Conservation (phyloP, 2,888 invertebrate genomes). For the Chymomyza procnemis region DNA sequence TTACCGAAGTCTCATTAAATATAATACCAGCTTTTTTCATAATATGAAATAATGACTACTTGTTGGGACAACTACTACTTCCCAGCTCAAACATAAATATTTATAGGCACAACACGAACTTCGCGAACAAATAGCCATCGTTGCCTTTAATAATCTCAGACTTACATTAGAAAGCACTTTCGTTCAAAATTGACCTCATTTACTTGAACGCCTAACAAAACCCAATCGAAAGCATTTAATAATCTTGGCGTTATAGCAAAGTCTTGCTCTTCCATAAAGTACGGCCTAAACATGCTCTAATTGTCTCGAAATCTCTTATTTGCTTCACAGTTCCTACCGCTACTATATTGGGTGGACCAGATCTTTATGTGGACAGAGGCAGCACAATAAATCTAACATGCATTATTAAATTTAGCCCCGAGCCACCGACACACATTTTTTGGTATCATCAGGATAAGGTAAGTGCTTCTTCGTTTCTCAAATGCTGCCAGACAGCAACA, state of each 20-base stretch:
- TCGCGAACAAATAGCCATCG: too few relatives aligned
- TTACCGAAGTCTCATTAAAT: too few relatives aligned
- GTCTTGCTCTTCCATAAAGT: neutral
- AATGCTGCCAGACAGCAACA: slow-evolving; percentile 22
- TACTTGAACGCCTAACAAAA: neutral
- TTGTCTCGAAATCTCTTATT: slow-evolving; percentile 12
- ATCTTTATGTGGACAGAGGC: slow-evolving; percentile 88
- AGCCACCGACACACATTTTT: slow-evolving; percentile 95
- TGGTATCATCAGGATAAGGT: slow-evolving; percentile 97
- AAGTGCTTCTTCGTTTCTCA: slow-evolving; percentile 77
- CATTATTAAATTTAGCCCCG: slow-evolving; percentile 87
- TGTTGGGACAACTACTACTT: too few relatives aligned
- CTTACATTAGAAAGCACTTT: neutral
- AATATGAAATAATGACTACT: too few relatives aligned
- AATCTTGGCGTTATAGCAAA: neutral
- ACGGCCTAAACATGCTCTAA: neutral
- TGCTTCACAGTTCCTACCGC: slow-evolving; percentile 85
- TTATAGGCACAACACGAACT: too few relatives aligned
- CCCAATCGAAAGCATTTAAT: neutral
- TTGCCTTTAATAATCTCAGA: too few relatives aligned
- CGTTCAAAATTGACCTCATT: too few relatives aligned
- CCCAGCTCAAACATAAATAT: too few relatives aligned
- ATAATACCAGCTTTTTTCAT: too few relatives aligned
- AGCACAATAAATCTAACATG: slow-evolving; percentile 91
- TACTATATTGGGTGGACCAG: slow-evolving; percentile 88